Base-by-base conservation (phyloP, 2,113 vertebrate species). In the Callopanchax toddi region DNA sequence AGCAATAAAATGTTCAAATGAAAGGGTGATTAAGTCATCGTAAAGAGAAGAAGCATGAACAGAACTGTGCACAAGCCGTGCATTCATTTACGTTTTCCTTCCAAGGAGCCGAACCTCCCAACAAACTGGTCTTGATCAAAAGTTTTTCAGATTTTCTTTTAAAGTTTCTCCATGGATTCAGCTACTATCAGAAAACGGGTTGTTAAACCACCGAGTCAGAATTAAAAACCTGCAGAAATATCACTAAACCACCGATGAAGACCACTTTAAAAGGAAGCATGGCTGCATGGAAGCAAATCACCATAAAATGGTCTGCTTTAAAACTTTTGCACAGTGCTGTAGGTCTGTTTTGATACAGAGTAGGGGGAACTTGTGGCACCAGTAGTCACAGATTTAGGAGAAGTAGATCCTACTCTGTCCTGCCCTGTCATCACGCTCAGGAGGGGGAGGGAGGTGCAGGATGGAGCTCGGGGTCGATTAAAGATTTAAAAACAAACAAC, bases 341-440 rank as follows among this genome's bases (percentile, higher is more conserved):
- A 58, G 13, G 21, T 72, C n/a, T 20, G 43, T 13, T 11, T 60
- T 22, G 11, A 55, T 26, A 29, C 11, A 42, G 26, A 42, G 21
- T 17, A 60, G 5, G 43, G 54, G 43, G 4, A 61, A 69, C 25
- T 42, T 76, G 54, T 37, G 73, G 79, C 73, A 74, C 59, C 73
- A 69, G 76, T 67, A 40, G 49, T 61, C 23, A 20, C 45, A 64
- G n/a, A n/a, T n/a, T n/a, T n/a, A 59, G 48, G 23, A 51, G 29
- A 32, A 42, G 40, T n/a, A 11, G 50, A 59, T 80, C 63, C 76
- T 81, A 8, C 42, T 60, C 5, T 0, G 7, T 66, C 52, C 42
- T 65, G 55, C 29, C 46, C 59, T 50, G 29, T 52, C 34, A 26
- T 57, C 34, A 52, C 29, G 10, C 29, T 32, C 29, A 3, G 5